A percentile compares a stretch with the other conserved stretches of the same genome.
Conservation (phyloP, 2,113 vertebrate genomes). For the Chascanopsetta lugubris region DNA sequence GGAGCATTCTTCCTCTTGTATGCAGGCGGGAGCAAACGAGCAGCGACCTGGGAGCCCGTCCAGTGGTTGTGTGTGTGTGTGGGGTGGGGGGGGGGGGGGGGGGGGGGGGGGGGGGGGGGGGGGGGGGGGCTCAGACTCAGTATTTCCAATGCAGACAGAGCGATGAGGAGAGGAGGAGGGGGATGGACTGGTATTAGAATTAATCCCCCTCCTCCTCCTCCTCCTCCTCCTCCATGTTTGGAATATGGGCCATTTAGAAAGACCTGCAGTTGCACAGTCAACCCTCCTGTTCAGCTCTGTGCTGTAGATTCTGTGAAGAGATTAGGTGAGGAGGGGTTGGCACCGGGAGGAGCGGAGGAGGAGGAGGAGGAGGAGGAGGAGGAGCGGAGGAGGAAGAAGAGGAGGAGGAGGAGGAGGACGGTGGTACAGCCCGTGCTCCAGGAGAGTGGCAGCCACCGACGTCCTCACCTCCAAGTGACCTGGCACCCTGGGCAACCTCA, state of each 20-base stretch:
- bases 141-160: constrained; percentile 48
- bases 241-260: constrained; percentile 26
- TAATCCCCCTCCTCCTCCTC: neutral
- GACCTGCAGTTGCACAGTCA: constrained; percentile 20
- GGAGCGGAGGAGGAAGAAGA: constrained; percentile 18
- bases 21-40: constrained; percentile 74
- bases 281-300: constrained; percentile 21
- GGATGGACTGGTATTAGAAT: constrained; percentile 35
- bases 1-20: constrained; percentile 69
- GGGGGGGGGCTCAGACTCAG: constrained; percentile 34
- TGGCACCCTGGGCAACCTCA: constrained; percentile 65
- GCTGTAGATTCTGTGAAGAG: constrained; percentile 10
- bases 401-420: constrained; percentile 23
- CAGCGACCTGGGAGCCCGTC: constrained; percentile 67
- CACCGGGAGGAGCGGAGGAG: constrained; percentile 5
- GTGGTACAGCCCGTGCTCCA: constrained; percentile 53
- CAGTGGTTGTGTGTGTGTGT: too few relatives aligned
- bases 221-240: neutral
- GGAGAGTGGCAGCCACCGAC: constrained; percentile 66
- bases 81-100: too few relatives aligned
- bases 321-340: constrained; percentile 19
- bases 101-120: too few relatives aligned
- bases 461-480: constrained; percentile 71
- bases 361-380: constrained; percentile 24
- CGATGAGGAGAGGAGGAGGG: constrained; percentile 44